A percentile compares a stretch with the other conserved stretches of the same genome.
phyloP scores from a whole-genome alignment of 1,140 invertebrate genomes.

The Laupala kohalensis region DNA sequence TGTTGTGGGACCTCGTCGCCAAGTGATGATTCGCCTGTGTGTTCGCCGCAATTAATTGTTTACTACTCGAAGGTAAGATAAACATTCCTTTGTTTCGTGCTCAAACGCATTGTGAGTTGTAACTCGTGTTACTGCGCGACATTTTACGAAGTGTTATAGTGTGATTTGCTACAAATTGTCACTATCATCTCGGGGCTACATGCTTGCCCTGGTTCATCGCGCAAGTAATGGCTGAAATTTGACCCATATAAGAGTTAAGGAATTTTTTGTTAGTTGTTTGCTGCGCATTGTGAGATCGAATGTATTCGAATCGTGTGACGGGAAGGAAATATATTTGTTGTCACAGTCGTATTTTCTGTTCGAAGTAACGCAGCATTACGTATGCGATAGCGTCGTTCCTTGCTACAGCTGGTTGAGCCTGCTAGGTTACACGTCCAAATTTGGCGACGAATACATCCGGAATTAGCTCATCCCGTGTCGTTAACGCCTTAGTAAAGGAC shows the following conservation, averaged over 20 bases:
- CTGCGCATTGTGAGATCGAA: neutral
- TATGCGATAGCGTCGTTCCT: too few species aligned
- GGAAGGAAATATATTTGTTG: neutral
- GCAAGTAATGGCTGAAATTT: conserved; percentile 12
- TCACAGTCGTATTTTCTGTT: neutral
- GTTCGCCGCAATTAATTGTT: neutral
- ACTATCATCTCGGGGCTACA: neutral
- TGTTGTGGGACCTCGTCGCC: neutral
- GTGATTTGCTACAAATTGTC: neutral
- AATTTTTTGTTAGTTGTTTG: neutral
- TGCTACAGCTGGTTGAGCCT: neutral
- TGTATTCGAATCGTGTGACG: neutral
- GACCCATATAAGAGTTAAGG: conserved; percentile 7
- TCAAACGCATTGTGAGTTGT: neutral
- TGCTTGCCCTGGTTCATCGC: conserved; percentile 10
- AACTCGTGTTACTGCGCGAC: neutral
- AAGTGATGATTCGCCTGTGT: conserved; percentile 1
- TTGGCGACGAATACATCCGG: neutral
- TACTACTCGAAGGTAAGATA: conserved; percentile 1
- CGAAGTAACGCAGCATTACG: neutral
- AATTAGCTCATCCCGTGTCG: neutral
- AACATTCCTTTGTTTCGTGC: neutral
- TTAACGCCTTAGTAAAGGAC: neutral
- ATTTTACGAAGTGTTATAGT: neutral
- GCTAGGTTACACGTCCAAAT: neutral